Conservation (phyloP, 2,113 vertebrate species). For the Odobenus rosmarus region DNA sequence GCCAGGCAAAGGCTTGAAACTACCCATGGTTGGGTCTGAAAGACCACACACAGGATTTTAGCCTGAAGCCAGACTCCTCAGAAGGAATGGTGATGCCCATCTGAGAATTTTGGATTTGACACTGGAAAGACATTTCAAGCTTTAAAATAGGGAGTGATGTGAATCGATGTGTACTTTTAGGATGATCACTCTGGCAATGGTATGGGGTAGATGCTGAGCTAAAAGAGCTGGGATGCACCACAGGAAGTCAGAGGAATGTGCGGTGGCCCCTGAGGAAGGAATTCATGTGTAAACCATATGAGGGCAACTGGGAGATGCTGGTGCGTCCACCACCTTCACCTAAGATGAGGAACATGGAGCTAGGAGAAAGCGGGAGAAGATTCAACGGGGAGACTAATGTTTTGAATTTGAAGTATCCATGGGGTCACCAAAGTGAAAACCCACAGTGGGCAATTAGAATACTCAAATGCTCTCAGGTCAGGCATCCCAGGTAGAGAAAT, state of each 20-base stretch:
- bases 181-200: neutral
- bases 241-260: neutral
- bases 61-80: neutral
- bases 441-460: neutral
- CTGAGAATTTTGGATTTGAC: neutral
- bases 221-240: neutral
- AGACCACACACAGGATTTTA: neutral
- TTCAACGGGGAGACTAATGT: neutral
- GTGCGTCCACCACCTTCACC: neutral
- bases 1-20: neutral
- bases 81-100: neutral
- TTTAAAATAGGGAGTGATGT: neutral
- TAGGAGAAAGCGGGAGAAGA: rapidly evolving
- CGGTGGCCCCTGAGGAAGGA: neutral
- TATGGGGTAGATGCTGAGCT: neutral
- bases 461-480: neutral
- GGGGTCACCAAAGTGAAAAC: neutral
- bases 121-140: neutral
- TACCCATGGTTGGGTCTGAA: neutral
- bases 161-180: neutral
- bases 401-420: neutral
- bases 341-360: neutral
- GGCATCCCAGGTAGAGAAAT: neutral
- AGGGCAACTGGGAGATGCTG: neutral
- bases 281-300: neutral